A percentile compares a stretch with the other conserved stretches of the same genome.
Conservation (phyloP, 2,888 invertebrate species). For the Drosophila siamana region DNA sequence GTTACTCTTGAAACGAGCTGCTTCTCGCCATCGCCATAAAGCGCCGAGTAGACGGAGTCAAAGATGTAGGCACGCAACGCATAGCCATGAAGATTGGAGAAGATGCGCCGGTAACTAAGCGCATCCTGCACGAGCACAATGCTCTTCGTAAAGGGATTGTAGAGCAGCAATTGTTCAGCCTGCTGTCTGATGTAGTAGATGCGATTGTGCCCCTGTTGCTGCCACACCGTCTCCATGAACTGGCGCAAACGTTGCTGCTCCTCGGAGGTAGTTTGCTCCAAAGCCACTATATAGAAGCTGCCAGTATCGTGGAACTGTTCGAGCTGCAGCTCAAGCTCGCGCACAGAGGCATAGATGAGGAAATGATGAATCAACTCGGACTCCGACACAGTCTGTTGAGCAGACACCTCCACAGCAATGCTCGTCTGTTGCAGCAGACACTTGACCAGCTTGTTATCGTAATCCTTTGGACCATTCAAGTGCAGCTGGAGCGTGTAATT, state of each 20-base stretch:
- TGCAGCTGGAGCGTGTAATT: constrained; percentile 65
- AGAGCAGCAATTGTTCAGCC: constrained; percentile 53
- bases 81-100: constrained; percentile 80
- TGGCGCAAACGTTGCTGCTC: constrained; percentile 30
- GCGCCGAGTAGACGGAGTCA: constrained; percentile 78
- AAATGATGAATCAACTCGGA: constrained; percentile 47
- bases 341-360: constrained; percentile 28
- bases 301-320: constrained; percentile 15
- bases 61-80: constrained; percentile 82
- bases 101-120: constrained; percentile 47
- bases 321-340: constrained; percentile 10
- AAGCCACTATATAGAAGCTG: constrained; percentile 52
- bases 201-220: constrained; percentile 61
- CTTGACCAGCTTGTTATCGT: constrained; percentile 51
- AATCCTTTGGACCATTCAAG: constrained; percentile 45
- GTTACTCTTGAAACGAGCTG: constrained; percentile 45
- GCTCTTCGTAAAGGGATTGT: constrained; percentile 73
- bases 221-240: constrained; percentile 69
- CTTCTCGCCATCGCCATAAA: constrained; percentile 53
- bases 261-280: constrained; percentile 33
- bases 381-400: background rate
- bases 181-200: constrained; percentile 69
- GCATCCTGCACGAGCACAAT: constrained; percentile 26
- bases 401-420: constrained; percentile 48
- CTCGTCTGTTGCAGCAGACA: constrained; percentile 58